Percentiles rank a stretch among this genome's conserved stretches.
Evolutionary conservation across 2,113 vertebrate species (phyloP).

Genomic region (Actenoides hombroni): DNA sequence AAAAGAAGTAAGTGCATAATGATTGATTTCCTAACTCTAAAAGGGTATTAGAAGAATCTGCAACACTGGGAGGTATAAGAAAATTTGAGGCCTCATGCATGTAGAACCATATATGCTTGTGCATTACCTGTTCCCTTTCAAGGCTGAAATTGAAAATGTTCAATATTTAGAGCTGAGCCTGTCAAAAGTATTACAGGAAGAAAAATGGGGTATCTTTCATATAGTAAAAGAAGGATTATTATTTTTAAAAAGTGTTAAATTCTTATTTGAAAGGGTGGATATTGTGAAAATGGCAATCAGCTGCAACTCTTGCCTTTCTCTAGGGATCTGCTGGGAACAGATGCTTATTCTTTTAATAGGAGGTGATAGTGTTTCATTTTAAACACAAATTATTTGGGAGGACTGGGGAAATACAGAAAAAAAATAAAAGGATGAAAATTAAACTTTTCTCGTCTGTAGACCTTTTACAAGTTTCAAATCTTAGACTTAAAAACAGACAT

Average conservation of each 20-base stretch:
- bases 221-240: neutral
- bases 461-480: neutral
- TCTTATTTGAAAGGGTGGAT: neutral
- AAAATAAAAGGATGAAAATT: neutral
- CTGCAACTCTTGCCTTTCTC: neutral
- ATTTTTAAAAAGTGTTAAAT: neutral
- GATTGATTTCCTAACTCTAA: neutral
- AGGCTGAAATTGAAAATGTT: neutral
- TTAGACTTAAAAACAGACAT: neutral
- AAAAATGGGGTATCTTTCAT: neutral
- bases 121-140: neutral
- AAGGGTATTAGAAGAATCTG: neutral
- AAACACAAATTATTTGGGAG: neutral
- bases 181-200: neutral
- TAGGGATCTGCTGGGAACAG: neutral
- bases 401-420: neutral
- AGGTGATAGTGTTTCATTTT: neutral
- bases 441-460: neutral
- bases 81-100: neutral
- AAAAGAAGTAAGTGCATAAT: neutral
- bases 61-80: neutral
- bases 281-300: neutral
- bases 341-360: neutral
- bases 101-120: neutral
- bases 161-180: neutral